Base-by-base conservation (phyloP, 2,888 invertebrate species). In the Epinotia ramella region DNA sequence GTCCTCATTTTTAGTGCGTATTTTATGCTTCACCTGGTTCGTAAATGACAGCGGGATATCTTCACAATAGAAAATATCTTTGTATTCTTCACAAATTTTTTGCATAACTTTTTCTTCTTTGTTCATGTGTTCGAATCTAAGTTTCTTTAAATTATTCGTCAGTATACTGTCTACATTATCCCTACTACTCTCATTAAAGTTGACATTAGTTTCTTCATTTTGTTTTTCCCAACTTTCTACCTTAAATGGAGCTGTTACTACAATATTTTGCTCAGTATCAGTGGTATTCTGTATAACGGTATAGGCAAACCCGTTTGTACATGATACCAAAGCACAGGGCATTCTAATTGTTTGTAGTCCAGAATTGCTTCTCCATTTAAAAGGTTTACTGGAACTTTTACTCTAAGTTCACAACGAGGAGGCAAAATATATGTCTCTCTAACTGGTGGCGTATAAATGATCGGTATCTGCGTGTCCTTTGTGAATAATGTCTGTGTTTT, bases 41-140 rank as follows among this genome's bases (percentile, higher is more conserved):
- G 73, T 76, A n/a, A 72, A 74, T 12, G 76, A 69, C 0, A 77
- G 33, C 7, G 63, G 67, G 24, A 77, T 76, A 3, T 72, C 9
- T 11, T 66, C 72, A 18, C 73, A n/a, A 2, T 79, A 79, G n/a
- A 78, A 78, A 9, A 80, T 78, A 62, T 80, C 80, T 0, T 77
- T 76, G 56, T 73, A 81, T 40, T 79, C 56, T 0, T 75, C 67
- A 64, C 80, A 81, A 0, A 71, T 2, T 33, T 53, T 40, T 16
- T 11, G 12, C 2, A 70, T 46, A n/a, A 33, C 60, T 18, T 12
- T 12, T 28, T 81, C 79, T 77, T 82, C 80, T 0, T n/a, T 4
- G 63, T 82, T 81, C 46, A 81, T 57, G 33, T 81, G 81, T 13
- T 77, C 72, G 1, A 44, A 24, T 28, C 79, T 49, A 57, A 81